phyloP scores from a whole-genome alignment of 2,888 invertebrate species.

The Nemapogon koenigi region DNA sequence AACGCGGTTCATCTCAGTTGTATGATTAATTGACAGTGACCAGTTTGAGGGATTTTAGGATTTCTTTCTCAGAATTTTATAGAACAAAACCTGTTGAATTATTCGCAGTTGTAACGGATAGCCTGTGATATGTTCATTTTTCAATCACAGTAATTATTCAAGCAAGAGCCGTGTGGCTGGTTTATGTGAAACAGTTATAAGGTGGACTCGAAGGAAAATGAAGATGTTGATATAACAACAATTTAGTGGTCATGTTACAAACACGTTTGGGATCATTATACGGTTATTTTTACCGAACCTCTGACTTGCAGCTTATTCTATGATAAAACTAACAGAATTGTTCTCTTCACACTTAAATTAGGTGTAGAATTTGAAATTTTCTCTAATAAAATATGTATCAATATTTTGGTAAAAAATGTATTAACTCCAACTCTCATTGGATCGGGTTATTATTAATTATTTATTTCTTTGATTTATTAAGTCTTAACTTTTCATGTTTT shows the following conservation, averaged over 20 bases:
- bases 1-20: constrained; percentile 15
- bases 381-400: not conserved
- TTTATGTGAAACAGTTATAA: constrained; percentile 30
- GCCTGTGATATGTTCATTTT: constrained; percentile 7
- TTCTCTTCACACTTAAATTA: not conserved
- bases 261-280: too few species aligned
- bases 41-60: not conserved
- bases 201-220: constrained; percentile 28
- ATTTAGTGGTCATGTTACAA: too few species aligned
- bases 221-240: constrained; percentile 40
- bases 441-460: too few species aligned
- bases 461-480: too few species aligned
- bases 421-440: too few species aligned
- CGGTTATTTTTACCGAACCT: too few species aligned
- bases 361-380: not conserved
- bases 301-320: too few species aligned
- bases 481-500: too few species aligned
- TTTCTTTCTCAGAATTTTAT: not conserved
- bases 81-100: constrained; percentile 4
- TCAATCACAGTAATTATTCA: constrained; percentile 30
- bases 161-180: constrained; percentile 22
- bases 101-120: constrained; percentile 6
- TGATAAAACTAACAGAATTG: not conserved
- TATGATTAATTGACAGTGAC: constrained; percentile 34
- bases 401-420: too few species aligned